phyloP scores from a whole-genome alignment of 2,888 invertebrate genomes.

The Idaea aversata region DNA sequence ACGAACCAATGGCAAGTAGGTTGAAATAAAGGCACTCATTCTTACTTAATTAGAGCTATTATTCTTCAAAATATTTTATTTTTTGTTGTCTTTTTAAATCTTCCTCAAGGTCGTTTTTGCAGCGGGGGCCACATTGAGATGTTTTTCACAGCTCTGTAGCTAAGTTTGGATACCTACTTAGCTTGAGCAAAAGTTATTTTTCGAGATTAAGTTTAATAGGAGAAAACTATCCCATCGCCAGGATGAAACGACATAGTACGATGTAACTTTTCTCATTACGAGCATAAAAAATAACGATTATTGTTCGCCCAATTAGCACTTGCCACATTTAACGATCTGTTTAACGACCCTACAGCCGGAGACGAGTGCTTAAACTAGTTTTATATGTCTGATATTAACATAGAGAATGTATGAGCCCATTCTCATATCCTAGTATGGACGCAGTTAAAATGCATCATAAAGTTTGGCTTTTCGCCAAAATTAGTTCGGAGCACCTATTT shows the following conservation, averaged over 20 bases:
- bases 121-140: too few species aligned
- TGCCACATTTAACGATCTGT: background rate
- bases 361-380: background rate
- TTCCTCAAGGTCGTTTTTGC: too few species aligned
- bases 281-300: background rate
- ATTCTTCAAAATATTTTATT: too few species aligned
- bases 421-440: background rate
- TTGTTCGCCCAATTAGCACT: background rate
- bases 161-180: too few species aligned
- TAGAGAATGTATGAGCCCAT: background rate
- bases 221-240: background rate
- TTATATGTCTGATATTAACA: background rate
- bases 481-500: constrained; percentile 25
- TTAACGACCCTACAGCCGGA: background rate
- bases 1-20: too few species aligned
- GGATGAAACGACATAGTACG: background rate
- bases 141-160: too few species aligned
- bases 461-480: constrained; percentile 33
- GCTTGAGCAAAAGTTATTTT: too few species aligned
- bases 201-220: background rate
- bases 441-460: constrained; percentile 8
- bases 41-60: too few species aligned
- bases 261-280: background rate
- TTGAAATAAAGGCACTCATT: too few species aligned
- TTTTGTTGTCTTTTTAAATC: too few species aligned